Evolutionary conservation across 2,113 vertebrate species (phyloP).

Genomic region (Actenoides hombroni): DNA sequence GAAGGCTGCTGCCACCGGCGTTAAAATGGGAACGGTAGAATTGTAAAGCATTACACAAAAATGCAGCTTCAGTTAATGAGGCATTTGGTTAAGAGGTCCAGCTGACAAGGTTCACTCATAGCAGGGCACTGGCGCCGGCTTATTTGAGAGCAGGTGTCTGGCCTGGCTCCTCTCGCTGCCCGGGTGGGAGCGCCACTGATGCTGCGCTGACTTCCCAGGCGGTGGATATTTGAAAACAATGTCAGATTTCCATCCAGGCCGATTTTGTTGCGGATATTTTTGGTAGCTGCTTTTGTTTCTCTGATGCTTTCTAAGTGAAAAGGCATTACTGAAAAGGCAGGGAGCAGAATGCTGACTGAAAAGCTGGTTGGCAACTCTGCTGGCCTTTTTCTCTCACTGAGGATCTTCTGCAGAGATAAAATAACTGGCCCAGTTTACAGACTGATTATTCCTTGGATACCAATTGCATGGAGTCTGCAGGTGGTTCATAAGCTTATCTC

Average conservation of each 20-base stretch:
- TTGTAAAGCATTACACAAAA: background rate
- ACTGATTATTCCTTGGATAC: background rate
- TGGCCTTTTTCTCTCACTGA: background rate
- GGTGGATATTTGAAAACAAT: background rate
- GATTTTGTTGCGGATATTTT: background rate
- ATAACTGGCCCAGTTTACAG: background rate
- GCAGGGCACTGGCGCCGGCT: background rate
- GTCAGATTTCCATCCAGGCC: background rate
- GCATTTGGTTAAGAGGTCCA: background rate
- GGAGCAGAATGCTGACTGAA: background rate
- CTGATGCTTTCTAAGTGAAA: background rate
- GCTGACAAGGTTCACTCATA: background rate
- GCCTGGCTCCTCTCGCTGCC: too few species aligned
- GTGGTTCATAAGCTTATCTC: conserved; percentile 3
- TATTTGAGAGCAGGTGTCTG: too few species aligned
- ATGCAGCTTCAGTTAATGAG: background rate
- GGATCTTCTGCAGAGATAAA: background rate
- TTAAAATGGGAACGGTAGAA: background rate
- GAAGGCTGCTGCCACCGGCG: background rate
- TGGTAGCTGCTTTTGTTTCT: background rate
- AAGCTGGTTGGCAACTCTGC: background rate
- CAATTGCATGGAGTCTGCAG: background rate
- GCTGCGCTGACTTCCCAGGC: too few species aligned
- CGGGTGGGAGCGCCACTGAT: too few species aligned
- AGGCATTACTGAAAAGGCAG: too few species aligned